phyloP scores from a whole-genome alignment of 1,140 invertebrate species.

The Drosophila rufa region DNA sequence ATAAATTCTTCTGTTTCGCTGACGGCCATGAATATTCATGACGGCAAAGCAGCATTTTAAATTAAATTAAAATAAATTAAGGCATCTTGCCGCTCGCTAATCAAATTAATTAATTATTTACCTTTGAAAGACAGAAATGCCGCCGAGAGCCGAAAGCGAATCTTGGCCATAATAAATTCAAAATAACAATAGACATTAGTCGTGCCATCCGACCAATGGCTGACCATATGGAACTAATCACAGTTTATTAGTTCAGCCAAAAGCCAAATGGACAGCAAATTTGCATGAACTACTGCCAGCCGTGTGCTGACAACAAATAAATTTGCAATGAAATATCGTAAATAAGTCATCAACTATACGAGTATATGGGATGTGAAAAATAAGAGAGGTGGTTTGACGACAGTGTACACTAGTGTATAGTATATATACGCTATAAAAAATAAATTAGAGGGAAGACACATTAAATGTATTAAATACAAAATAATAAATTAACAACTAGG shows the following conservation, averaged over 20 bases:
- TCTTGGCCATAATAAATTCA: slow-evolving; percentile 69
- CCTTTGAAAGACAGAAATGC: slow-evolving; percentile 60
- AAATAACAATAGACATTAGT: slow-evolving; percentile 71
- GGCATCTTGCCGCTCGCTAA: slow-evolving; percentile 48
- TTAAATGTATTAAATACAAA: too few relatives aligned
- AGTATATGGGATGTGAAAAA: not conserved
- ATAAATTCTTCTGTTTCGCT: slow-evolving; percentile 43
- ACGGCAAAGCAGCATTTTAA: slow-evolving; percentile 39
- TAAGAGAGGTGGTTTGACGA: slow-evolving; percentile 11
- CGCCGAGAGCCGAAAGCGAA: slow-evolving; percentile 49
- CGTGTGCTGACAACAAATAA: not conserved
- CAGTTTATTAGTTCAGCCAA: slow-evolving; percentile 63
- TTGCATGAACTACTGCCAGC: slow-evolving; percentile 23
- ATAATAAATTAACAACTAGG: too few relatives aligned
- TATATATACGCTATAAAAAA: not conserved
- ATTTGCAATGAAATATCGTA: not conserved
- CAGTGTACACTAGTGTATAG: slow-evolving; percentile 8
- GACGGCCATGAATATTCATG: slow-evolving; percentile 75
- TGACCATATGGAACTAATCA: slow-evolving; percentile 69
- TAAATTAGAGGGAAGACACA: not conserved
- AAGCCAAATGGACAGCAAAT: slow-evolving; percentile 34
- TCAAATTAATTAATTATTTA: slow-evolving; percentile 79
- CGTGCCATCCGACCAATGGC: slow-evolving; percentile 49
- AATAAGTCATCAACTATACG: not conserved
- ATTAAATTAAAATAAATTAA: slow-evolving; percentile 75